phyloP scores from a whole-genome alignment of 2,113 vertebrate genomes.

The Macrotus californicus region DNA sequence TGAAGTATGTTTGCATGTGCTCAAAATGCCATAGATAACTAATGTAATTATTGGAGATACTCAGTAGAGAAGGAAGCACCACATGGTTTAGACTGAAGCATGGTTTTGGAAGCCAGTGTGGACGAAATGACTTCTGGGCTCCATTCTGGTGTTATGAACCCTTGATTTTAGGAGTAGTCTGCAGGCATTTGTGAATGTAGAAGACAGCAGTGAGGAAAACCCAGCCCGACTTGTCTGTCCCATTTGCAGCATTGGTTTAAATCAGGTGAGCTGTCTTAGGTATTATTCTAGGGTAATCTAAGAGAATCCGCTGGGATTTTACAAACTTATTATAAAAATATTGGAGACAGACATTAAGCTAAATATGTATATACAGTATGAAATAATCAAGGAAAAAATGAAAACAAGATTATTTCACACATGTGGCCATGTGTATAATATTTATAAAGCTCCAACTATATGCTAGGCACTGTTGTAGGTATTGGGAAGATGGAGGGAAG shows the following conservation, averaged over 20 bases:
- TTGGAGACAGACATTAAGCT: neutral
- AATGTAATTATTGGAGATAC: neutral
- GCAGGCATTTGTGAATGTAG: neutral
- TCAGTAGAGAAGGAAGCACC: neutral
- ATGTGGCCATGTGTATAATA: neutral
- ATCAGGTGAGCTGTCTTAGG: neutral
- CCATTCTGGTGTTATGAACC: neutral
- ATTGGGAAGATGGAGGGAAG: neutral
- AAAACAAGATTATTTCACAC: neutral
- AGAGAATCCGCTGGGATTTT: neutral
- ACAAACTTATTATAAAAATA: constrained; percentile 16
- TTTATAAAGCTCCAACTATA: neutral
- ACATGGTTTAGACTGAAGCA: neutral
- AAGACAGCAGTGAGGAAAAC: neutral
- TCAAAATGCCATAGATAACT: neutral
- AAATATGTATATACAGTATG: neutral
- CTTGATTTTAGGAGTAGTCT: neutral
- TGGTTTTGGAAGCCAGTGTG: neutral
- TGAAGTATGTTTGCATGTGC: neutral
- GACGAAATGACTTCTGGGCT: neutral
- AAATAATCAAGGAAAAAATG: constrained; percentile 13
- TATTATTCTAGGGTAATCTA: neutral
- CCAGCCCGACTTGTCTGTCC: neutral
- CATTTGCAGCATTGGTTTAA: constrained; percentile 16
- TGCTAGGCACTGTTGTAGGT: neutral